Base-by-base conservation (phyloP, 2,888 invertebrate species). In the Ennomos erosarius region DNA sequence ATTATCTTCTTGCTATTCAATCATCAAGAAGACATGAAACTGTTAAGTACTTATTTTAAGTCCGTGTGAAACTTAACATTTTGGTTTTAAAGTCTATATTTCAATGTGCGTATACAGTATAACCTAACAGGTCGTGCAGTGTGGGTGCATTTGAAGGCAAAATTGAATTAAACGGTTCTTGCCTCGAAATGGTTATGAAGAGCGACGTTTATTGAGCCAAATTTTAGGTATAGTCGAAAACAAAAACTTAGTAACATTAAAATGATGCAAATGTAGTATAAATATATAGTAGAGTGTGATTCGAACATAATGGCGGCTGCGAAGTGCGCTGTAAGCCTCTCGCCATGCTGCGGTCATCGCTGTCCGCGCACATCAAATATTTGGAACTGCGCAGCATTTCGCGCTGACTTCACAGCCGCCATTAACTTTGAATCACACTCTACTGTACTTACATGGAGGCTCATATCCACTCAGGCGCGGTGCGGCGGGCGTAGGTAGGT, bases 81-180 rank as follows among this genome's bases (percentile, higher is more conserved):
- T 10, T 35, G n/a, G 10, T 1, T 9, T 13, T 48, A 55, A 51
- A 36, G 55, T 47, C 12, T 39, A 48, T 10, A 36, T 38, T 52
- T 1, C n/a, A 36, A 44, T 44, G 34, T 8, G 26, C 13, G 11
- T 43, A 3, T 43, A 10, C 26, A 9, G 26, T 36, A 6, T 44
- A 33, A 36, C 47, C n/a, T 59, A 51, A 39, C 39, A 16, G 39
- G 16, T 48, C 43, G 40, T 47, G 57, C 37, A 58, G 52, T 58
- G 62, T 51, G 55, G 63, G 67, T 78, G 81, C 76, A 77, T 77
- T 78, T 75, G 76, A 81, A 75, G 76, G 75, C 78, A 71, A 78
- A 86, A 84, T 85, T 69, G 73, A 80, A 84, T 82, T 83, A 79
- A 76, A 75, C 76, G 74, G 74, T 74, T 71, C 62, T 57, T 64